Conservation (phyloP, 2,888 invertebrate species). For the Xestia c-nigrum region DNA sequence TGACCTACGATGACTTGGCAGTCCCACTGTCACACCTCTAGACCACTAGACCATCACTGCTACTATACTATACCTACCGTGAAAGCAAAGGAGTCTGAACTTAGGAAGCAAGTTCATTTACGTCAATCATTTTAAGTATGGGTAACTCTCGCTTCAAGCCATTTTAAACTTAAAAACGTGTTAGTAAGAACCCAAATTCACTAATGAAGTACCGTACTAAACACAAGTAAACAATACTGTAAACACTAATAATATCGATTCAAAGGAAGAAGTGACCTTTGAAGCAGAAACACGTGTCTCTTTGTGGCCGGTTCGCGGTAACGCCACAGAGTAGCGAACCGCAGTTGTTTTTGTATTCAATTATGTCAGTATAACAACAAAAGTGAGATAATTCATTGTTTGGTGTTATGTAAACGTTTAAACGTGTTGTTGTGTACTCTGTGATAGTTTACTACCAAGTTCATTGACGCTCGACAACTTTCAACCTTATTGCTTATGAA, state of each 20-base stretch:
- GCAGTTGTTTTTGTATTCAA: conserved; percentile 37
- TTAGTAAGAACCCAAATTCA: not conserved
- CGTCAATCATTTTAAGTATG: not conserved
- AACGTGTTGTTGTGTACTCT: conserved; percentile 34
- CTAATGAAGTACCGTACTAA: not conserved
- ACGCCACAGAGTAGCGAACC: conserved; percentile 39
- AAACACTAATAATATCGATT: not conserved
- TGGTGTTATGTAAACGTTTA: conserved; percentile 27
- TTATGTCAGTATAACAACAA: conserved; percentile 51
- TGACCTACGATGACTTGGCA: no score
- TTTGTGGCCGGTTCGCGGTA: conserved; percentile 31
- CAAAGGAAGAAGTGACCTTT: conserved; percentile 55
- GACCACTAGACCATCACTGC: no score
- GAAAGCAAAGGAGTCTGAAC: not conserved
- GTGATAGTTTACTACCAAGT: conserved; percentile 32
- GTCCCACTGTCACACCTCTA: no score
- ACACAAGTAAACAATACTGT: conserved; percentile 9
- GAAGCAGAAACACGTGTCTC: conserved; percentile 38
- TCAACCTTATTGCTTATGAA: no score
- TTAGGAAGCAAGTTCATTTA: not conserved
- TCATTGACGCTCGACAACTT: no score
- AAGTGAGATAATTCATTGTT: conserved; percentile 55
- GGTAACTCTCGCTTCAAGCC: not conserved
- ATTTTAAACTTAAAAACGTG: conserved; percentile 6
- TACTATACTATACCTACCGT: no score